Evolutionary conservation across 2,888 invertebrate genomes (phyloP).

Genomic region (Stenotaenia linearis): DNA sequence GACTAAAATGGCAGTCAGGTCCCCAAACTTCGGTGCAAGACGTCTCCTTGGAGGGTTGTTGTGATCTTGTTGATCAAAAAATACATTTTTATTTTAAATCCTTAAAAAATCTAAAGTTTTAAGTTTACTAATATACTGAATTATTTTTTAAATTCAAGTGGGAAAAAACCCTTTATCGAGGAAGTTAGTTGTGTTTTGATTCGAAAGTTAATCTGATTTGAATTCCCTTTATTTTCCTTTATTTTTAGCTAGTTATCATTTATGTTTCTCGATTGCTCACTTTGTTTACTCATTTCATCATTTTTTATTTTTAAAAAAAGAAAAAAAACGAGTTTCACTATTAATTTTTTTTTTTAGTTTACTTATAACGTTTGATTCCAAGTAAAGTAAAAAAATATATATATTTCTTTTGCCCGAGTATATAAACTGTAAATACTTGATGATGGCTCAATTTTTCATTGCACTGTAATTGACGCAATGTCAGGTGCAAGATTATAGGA

Average conservation of each 20-base stretch:
- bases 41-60: background rate
- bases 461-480: background rate
- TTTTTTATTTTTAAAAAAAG: too few species aligned
- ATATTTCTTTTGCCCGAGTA: background rate
- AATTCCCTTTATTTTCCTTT: background rate
- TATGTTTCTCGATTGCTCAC: background rate
- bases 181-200: too few species aligned
- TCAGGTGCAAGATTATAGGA: background rate
- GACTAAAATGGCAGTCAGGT: background rate
- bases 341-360: background rate
- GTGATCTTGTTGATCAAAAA: background rate
- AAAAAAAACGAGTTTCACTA: too few species aligned
- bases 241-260: background rate
- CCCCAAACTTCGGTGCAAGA: background rate
- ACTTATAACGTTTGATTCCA: background rate
- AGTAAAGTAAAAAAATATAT: background rate
- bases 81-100: background rate
- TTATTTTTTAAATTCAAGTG: background rate
- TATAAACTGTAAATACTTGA: background rate
- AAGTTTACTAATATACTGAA: background rate
- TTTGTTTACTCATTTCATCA: background rate
- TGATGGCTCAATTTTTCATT: background rate
- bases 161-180: background rate
- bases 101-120: background rate
- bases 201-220: background rate